These are phyloP conservation scores for Macroramphosus scolopax DNA, from an alignment of 2,797 vertebrate genomes.

Conservation along the genomic window DNA sequence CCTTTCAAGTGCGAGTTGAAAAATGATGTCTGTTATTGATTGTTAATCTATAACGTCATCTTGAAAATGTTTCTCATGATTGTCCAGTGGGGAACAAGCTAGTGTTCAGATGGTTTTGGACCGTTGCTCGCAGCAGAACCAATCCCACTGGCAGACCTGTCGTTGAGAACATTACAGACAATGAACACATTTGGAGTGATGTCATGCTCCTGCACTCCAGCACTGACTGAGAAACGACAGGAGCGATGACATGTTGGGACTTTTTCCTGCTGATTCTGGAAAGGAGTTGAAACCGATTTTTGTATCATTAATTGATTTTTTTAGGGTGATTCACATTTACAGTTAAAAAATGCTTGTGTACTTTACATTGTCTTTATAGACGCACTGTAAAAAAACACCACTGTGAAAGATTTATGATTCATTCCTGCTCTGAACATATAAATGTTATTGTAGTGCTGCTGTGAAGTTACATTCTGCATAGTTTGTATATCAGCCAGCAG, in stretches of 20 bases:
- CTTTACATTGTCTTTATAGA: conserved; percentile 1
- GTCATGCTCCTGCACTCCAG: conserved; percentile 42
- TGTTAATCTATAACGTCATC: conserved; percentile 55
- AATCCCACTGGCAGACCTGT: conserved; percentile 41
- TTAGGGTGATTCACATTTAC: too few relatives aligned
- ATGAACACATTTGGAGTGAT: conserved; percentile 51
- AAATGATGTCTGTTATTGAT: conserved; percentile 59
- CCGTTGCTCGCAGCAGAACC: conserved; percentile 29
- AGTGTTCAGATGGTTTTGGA: conserved; percentile 32
- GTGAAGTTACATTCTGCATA: conserved; percentile 18
- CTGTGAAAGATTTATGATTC: conserved; percentile 13
- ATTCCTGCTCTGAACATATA: conserved; percentile 8
- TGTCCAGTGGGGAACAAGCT: conserved; percentile 33
- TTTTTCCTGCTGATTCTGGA: conserved; percentile 9
- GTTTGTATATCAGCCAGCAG: conserved; percentile 19
- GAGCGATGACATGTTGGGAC: conserved; percentile 25
- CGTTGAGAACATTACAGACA: conserved; percentile 51
- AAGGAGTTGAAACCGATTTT: neutral
- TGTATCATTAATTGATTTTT: conserved; percentile 2
- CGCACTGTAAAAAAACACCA: too few relatives aligned
- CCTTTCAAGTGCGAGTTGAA: conserved; percentile 57
- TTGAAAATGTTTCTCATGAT: conserved; percentile 36
- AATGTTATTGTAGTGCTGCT: conserved; percentile 12
- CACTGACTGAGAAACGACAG: conserved; percentile 48
- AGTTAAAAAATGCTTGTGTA: too few relatives aligned